phyloP scores from a whole-genome alignment of 2,113 vertebrate genomes.

The Geococcyx californianus region DNA sequence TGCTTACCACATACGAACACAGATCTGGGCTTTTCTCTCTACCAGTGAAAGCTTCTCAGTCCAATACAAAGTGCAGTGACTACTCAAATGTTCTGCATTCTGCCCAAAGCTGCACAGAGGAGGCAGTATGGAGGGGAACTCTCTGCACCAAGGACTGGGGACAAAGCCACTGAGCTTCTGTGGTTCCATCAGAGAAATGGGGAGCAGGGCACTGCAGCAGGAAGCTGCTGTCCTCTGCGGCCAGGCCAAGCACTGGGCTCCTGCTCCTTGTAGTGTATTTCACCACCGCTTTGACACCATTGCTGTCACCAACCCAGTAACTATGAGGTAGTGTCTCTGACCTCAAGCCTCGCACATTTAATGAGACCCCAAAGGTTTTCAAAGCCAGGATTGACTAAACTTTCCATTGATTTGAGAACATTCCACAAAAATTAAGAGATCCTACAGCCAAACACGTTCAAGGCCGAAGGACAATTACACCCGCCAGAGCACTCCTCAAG shows the following conservation, averaged over 20 bases:
- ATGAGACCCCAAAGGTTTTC: slow-evolving; percentile 31
- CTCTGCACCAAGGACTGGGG: background rate
- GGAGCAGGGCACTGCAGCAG: background rate
- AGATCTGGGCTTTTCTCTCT: background rate
- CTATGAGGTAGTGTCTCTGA: slow-evolving; percentile 56
- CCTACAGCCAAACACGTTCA: background rate
- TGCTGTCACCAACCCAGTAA: slow-evolving; percentile 11
- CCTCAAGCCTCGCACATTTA: slow-evolving; percentile 7
- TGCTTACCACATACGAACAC: background rate
- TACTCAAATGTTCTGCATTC: background rate
- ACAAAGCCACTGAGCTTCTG: background rate
- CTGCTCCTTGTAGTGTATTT: background rate
- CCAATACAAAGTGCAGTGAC: background rate
- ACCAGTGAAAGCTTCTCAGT: background rate
- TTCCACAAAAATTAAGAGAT: background rate
- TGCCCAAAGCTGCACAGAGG: background rate
- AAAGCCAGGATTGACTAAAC: slow-evolving; percentile 39
- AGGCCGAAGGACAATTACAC: background rate
- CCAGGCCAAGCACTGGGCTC: background rate
- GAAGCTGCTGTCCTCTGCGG: background rate
- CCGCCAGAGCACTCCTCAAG: background rate
- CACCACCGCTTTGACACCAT: background rate
- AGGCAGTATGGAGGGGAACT: background rate
- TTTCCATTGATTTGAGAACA: slow-evolving; percentile 15
- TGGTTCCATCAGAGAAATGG: background rate